Evolutionary conservation across 2,113 vertebrate species (phyloP).

Genomic region (Odontophorus gujanensis): DNA sequence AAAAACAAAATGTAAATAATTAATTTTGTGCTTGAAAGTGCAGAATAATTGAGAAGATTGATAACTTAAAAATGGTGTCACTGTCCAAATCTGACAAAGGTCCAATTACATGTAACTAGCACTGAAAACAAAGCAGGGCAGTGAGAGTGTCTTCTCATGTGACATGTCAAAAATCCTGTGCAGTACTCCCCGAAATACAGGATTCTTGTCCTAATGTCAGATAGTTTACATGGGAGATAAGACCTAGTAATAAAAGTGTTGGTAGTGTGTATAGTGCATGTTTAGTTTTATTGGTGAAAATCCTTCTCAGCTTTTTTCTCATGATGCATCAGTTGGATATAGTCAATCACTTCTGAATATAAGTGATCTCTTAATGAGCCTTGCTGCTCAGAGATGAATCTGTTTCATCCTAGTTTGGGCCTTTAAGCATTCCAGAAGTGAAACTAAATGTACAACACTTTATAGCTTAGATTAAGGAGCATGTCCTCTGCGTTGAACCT

Average conservation of each 20-base stretch:
- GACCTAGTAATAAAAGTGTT: not conserved
- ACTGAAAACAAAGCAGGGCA: not conserved
- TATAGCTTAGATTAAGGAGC: not conserved
- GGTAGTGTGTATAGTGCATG: not conserved
- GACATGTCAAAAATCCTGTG: not conserved
- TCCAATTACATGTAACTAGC: not conserved
- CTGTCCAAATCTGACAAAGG: not conserved
- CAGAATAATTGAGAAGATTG: conserved; percentile 39
- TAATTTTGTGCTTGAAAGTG: conserved; percentile 35
- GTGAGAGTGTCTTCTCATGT: not conserved
- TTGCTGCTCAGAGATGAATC: not conserved
- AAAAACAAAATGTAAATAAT: not conserved
- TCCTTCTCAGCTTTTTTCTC: not conserved
- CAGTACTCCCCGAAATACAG: not conserved
- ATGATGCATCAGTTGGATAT: not conserved
- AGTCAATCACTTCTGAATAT: not conserved
- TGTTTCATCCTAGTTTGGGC: not conserved
- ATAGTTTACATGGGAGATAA: not conserved
- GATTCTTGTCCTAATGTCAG: not conserved
- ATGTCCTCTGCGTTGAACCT: not conserved
- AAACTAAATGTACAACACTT: not conserved
- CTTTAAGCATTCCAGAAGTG: not conserved
- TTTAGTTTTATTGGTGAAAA: not conserved
- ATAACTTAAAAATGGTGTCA: conserved; percentile 4
- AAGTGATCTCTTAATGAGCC: not conserved